These are phyloP conservation scores for Marasmarcha lunaedactyla DNA, from an alignment of 2,888 invertebrate species.

Conservation along the genomic window DNA sequence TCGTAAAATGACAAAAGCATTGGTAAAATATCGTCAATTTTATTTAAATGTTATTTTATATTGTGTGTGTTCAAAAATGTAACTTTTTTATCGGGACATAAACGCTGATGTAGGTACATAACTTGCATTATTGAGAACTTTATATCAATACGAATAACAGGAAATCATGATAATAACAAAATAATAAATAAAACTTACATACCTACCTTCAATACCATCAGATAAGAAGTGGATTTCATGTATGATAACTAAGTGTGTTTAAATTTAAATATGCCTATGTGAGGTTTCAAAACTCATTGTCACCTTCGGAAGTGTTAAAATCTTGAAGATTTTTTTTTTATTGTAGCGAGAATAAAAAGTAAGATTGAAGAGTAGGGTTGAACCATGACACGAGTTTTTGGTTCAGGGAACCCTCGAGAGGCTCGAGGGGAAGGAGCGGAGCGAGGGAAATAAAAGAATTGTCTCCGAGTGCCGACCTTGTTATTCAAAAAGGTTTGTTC, in stretches of 20 bases:
- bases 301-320: too few species aligned
- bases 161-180: background rate
- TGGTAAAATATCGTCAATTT: slow-evolving; percentile 27
- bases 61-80: slow-evolving; percentile 20
- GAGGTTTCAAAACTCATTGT: too few species aligned
- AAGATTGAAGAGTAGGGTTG: background rate
- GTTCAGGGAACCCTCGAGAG: slow-evolving; percentile 8
- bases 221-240: too few species aligned
- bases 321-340: too few species aligned
- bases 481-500: slow-evolving; percentile 31
- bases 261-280: too few species aligned
- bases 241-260: too few species aligned
- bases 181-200: too few species aligned
- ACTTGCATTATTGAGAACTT: background rate
- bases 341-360: too few species aligned
- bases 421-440: slow-evolving; percentile 38
- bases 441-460: slow-evolving; percentile 61
- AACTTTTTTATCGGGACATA: slow-evolving; percentile 16
- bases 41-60: slow-evolving; percentile 24
- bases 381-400: background rate
- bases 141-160: background rate
- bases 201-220: too few species aligned
- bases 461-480: slow-evolving; percentile 44
- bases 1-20: slow-evolving; percentile 32
- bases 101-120: slow-evolving; percentile 7